These are phyloP conservation scores for Gobius niger DNA, from an alignment of 2,113 vertebrate species.

Conservation along the genomic window DNA sequence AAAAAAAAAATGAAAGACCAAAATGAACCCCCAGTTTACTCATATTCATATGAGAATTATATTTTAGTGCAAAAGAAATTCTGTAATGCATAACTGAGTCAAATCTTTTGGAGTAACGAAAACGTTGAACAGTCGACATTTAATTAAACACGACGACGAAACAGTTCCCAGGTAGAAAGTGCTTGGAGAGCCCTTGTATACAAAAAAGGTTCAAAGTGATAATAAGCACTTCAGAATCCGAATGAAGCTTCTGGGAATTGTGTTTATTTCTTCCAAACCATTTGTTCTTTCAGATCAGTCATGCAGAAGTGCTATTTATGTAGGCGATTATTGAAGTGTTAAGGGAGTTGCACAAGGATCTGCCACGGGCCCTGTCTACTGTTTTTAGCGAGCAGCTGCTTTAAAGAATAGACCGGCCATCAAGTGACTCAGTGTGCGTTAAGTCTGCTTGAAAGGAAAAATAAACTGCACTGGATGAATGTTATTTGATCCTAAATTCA, in stretches of 20 bases:
- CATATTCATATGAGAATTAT: no score
- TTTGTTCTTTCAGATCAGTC: constrained; percentile 1
- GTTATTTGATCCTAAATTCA: constrained; percentile 4
- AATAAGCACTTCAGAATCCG: background rate
- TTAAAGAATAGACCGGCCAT: background rate
- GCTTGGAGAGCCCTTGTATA: no score
- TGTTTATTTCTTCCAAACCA: constrained; percentile 1
- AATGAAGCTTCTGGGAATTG: constrained; percentile 3
- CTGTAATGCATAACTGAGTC: no score
- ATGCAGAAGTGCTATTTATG: background rate
- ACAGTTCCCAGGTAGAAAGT: no score
- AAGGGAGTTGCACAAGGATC: constrained; percentile 2
- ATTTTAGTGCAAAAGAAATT: no score
- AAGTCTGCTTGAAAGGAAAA: constrained; percentile 1
- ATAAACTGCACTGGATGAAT: background rate
- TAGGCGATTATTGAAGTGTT: background rate
- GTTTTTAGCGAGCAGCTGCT: constrained; percentile 7
- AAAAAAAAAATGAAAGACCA: no score
- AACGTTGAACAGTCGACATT: no score
- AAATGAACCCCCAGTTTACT: no score
- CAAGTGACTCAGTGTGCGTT: background rate
- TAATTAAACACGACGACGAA: no score
- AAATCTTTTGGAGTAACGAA: no score
- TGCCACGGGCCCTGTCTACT: background rate
- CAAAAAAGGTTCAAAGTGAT: background rate